These are phyloP conservation scores for Anagyrus pseudococci DNA, from an alignment of 2,888 invertebrate species.

Conservation along the genomic window DNA sequence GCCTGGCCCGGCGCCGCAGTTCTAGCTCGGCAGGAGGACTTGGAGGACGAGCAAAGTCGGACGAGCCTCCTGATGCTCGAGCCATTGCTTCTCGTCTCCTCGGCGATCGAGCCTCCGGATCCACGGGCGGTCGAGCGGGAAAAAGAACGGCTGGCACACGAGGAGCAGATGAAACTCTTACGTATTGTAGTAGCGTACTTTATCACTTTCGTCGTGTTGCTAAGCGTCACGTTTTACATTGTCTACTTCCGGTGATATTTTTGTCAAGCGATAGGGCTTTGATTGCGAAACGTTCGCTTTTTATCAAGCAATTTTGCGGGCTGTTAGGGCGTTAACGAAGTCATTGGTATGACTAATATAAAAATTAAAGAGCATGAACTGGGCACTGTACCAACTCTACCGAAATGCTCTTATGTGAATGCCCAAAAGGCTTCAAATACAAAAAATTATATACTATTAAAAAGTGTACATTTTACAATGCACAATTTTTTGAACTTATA, in stretches of 20 bases:
- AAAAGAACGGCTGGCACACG: slow-evolving; percentile 46
- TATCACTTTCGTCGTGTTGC: slow-evolving; percentile 64
- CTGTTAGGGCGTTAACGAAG: too few relatives aligned
- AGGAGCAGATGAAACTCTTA: slow-evolving; percentile 64
- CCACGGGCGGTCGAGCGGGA: neutral
- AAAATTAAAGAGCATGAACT: too few relatives aligned
- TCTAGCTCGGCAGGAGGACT: slow-evolving; percentile 11
- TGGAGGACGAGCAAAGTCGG: slow-evolving; percentile 46
- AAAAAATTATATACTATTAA: too few relatives aligned
- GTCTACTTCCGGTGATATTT: slow-evolving; percentile 64
- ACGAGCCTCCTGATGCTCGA: slow-evolving; percentile 63
- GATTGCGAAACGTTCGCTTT: too few relatives aligned
- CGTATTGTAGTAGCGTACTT: slow-evolving; percentile 68
- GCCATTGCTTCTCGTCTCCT: slow-evolving; percentile 64
- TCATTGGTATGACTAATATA: too few relatives aligned
- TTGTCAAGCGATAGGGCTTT: slow-evolving; percentile 3
- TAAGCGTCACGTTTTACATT: slow-evolving; percentile 66
- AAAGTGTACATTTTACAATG: too few relatives aligned
- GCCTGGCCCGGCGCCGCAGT: slow-evolving; percentile 19
- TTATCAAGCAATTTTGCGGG: too few relatives aligned
- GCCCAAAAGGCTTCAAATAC: too few relatives aligned
- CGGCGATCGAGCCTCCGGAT: slow-evolving; percentile 46
- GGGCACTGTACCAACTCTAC: too few relatives aligned
- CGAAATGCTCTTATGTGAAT: too few relatives aligned
- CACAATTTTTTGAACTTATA: too few relatives aligned